Evolutionary conservation across 2,113 vertebrate species (phyloP).

Genomic region (Ardeotis arabs): DNA sequence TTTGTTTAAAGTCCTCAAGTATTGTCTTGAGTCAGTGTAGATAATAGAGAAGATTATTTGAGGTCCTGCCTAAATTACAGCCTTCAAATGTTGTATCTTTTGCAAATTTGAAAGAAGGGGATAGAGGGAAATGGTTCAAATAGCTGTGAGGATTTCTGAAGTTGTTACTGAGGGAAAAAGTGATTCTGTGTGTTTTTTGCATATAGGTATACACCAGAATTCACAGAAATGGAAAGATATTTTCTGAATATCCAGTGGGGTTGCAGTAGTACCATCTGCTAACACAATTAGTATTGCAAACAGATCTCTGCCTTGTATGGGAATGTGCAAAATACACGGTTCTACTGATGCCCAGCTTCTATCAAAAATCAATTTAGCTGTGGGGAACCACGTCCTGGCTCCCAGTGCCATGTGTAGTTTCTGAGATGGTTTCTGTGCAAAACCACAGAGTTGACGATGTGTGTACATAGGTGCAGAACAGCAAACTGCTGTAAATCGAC

Average conservation of each 20-base stretch:
- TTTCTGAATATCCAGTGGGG: background rate
- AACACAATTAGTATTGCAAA: background rate
- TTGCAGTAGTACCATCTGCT: background rate
- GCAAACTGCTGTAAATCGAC: background rate
- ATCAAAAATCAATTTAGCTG: background rate
- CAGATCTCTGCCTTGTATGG: background rate
- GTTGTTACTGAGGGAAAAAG: background rate
- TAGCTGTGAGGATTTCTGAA: background rate
- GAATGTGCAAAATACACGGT: background rate
- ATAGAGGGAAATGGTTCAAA: background rate
- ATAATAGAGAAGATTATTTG: background rate
- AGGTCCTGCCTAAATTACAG: background rate
- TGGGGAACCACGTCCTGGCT: background rate
- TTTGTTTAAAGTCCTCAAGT: background rate
- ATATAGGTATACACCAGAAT: background rate
- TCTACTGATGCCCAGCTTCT: background rate
- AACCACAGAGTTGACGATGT: background rate
- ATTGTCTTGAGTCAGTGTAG: background rate
- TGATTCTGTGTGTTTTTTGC: background rate
- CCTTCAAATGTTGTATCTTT: background rate
- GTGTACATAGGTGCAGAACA: background rate
- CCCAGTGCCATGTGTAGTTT: fast-evolving
- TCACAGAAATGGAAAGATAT: background rate
- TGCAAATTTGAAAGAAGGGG: background rate
- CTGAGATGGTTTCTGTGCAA: background rate